Percentiles rank a stretch among this genome's conserved stretches.
Conservation (phyloP, 2,113 vertebrate species). For the Spilogale gracilis region DNA sequence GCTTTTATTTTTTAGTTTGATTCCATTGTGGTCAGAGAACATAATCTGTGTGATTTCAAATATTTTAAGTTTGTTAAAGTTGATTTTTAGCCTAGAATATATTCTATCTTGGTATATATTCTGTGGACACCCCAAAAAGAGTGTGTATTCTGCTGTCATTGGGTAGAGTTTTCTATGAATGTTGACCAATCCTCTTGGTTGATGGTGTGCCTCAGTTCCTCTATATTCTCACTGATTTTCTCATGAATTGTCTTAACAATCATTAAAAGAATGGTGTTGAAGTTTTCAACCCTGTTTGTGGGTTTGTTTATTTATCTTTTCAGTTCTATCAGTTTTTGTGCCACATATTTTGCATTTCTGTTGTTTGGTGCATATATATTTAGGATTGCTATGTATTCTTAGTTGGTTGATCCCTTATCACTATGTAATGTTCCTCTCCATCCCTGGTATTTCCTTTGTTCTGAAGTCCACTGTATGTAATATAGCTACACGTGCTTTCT, state of each 20-base stretch:
- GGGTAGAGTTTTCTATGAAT: rapidly evolving
- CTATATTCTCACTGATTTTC: background rate
- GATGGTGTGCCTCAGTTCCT: background rate
- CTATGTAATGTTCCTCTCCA: background rate
- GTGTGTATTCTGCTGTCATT: background rate
- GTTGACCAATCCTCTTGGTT: background rate
- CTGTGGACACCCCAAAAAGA: background rate
- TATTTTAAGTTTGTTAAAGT: background rate
- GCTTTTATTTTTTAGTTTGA: background rate
- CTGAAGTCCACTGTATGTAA: background rate
- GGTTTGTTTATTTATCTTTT: background rate
- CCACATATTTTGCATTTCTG: background rate
- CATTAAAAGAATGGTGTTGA: background rate
- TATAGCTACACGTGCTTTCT: background rate
- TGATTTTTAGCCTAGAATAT: background rate
- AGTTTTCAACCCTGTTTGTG: background rate
- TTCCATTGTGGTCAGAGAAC: background rate
- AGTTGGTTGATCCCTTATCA: background rate
- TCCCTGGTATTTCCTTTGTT: background rate
- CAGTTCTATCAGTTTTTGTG: background rate
- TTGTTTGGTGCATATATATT: background rate
- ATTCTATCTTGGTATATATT: background rate
- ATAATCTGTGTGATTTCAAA: background rate
- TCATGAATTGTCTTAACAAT: background rate
- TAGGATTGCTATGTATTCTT: background rate